Conservation (phyloP, 2,797 vertebrate species). For the Arnoldichthys spilopterus region DNA sequence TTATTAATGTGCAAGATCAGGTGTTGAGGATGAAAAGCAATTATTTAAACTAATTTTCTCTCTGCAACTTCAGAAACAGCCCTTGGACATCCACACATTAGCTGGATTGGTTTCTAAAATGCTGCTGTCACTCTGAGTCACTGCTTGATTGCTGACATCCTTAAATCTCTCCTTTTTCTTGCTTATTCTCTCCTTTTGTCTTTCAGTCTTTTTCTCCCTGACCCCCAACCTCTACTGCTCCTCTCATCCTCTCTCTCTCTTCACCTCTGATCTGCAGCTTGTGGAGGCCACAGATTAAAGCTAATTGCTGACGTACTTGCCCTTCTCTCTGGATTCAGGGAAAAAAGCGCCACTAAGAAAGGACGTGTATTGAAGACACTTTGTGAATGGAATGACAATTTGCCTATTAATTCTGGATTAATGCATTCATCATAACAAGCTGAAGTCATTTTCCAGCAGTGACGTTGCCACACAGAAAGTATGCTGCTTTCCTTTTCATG, state of each 20-base stretch:
- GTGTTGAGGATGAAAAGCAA: slow-evolving; percentile 20
- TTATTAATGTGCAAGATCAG: slow-evolving; percentile 19
- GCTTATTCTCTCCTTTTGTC: not conserved
- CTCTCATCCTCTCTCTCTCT: not conserved
- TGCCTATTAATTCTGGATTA: slow-evolving; percentile 42
- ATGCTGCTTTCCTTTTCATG: not conserved
- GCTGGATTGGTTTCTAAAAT: slow-evolving; percentile 8
- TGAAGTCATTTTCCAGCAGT: slow-evolving; percentile 19
- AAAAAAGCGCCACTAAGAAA: not conserved
- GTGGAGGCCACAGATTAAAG: slow-evolving; percentile 32
- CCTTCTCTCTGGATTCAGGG: not conserved
- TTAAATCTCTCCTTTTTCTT: not conserved
- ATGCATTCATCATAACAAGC: slow-evolving; percentile 42
- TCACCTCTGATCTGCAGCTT: slow-evolving; percentile 14
- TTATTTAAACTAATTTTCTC: slow-evolving; percentile 21
- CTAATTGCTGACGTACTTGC: slow-evolving; percentile 47
- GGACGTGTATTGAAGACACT: slow-evolving; percentile 1
- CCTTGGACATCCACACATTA: not conserved
- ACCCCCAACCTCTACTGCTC: not conserved
- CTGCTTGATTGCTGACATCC: slow-evolving; percentile 12
- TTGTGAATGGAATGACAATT: slow-evolving; percentile 48
- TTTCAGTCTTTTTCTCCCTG: not conserved
- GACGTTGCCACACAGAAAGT: slow-evolving; percentile 17
- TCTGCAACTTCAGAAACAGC: slow-evolving; percentile 19
- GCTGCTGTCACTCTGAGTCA: slow-evolving; percentile 19